Percentiles rank a stretch among this genome's conserved stretches.
Evolutionary conservation across 2,113 vertebrate species (phyloP).

Genomic region (Gadus macrocephalus): DNA sequence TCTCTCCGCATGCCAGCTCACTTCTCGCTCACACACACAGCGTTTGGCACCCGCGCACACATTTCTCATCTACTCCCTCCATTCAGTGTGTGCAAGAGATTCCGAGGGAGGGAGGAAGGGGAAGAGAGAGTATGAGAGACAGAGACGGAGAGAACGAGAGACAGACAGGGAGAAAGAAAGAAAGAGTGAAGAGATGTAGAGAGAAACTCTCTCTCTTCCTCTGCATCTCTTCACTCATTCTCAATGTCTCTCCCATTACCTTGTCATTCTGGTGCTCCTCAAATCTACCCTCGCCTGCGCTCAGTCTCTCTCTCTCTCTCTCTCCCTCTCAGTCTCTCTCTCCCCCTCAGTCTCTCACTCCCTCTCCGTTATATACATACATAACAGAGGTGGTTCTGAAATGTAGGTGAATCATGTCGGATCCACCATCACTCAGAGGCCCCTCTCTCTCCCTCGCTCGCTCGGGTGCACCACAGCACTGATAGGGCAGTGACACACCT

Average conservation of each 20-base stretch:
- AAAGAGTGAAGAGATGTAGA: no score
- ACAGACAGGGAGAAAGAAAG: neutral
- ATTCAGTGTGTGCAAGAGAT: conserved; percentile 3
- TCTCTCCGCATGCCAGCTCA: conserved; percentile 11
- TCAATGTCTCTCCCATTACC: no score
- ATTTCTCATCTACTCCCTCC: conserved; percentile 6
- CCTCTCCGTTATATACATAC: no score
- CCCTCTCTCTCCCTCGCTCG: neutral
- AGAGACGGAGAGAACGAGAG: neutral
- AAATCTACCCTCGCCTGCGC: no score
- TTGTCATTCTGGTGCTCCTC: no score
- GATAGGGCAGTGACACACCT: neutral
- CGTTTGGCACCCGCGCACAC: conserved; percentile 32
- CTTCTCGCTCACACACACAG: conserved; percentile 8
- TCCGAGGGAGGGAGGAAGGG: neutral
- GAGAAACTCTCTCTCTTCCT: neutral
- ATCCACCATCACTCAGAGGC: neutral
- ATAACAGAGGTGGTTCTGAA: neutral
- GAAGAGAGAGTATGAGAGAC: no score
- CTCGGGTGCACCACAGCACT: neutral
- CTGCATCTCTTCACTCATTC: neutral
- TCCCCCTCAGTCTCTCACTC: no score
- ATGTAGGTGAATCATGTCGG: conserved; percentile 7
- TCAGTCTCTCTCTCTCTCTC: no score
- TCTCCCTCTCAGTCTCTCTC: no score